Evolutionary conservation across 2,888 invertebrate species (phyloP), one percentile per base, ranked within the genome.

Genomic region (Cheilosia vulpina): DNA sequence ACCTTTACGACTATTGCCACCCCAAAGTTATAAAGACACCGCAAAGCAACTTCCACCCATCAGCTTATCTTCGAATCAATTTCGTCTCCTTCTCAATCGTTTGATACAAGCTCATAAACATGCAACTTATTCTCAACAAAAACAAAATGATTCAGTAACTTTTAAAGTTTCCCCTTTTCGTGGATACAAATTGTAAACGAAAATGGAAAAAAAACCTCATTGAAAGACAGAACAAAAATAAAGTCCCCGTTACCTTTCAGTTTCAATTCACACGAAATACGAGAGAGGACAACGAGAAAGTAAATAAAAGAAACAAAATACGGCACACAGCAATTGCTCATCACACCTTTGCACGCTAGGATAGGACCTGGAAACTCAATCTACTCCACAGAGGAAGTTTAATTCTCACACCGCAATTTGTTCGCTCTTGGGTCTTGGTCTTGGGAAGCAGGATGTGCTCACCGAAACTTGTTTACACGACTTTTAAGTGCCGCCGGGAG

Each of bases 381-480:
- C 68, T 65, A 79, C 73, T 65, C 53, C 27, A 50, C 38, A 38
- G 76, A 53, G 60, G 58, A 84, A 69, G 55, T 75, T 71, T 62
- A 80, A 66, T 53, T 65, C 66, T 45, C 60, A 57, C 21, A 80
- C 79, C 65, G 53, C 80, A 80, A 84, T 84, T 84, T 79, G 75
- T 75, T 57, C 41, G 9, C 47, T 17, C 9, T 3, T 38, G 13
- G 38, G 38, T 55, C 65, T 27, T 65, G 38, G 38, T 55, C 65
- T 27, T 65, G 71, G 53, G 68, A 78, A 58, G 57, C n/a, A 38
- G 66, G 68, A 62, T 84, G 65, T 80, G 75, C 66, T 83, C 78
- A 73, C 50, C 60, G 72, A 78, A 78, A 84, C 83, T 84, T 84
- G 83, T 84, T 84, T 84, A 84, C 83, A 84, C 34, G 79, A 84